phyloP scores from a whole-genome alignment of 2,797 vertebrate genomes.

The Ciconia nigra region DNA sequence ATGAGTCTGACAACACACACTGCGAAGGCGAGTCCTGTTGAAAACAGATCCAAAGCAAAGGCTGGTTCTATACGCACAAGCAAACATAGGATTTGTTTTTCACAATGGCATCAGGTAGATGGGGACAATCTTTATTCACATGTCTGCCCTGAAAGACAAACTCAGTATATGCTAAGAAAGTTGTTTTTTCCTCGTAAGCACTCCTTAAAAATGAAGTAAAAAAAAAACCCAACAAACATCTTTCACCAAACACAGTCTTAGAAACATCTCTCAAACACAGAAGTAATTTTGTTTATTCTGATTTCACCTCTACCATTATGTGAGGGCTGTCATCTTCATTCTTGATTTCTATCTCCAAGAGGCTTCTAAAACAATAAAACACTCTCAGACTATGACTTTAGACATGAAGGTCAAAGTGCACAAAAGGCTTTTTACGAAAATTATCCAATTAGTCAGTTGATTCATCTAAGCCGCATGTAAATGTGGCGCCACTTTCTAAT shows the following conservation, averaged over 20 bases:
- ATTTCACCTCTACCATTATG: neutral
- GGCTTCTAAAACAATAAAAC: neutral
- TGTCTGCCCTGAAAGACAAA: neutral
- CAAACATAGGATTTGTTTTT: neutral
- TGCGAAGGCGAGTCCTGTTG: neutral
- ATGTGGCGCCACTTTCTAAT: neutral
- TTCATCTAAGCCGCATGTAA: neutral
- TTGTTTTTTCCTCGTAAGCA: neutral
- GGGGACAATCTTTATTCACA: neutral
- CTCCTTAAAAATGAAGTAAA: neutral
- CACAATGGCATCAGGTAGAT: neutral
- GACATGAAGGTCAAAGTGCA: neutral
- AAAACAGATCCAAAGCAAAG: neutral
- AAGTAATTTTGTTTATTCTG: neutral
- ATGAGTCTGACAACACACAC: neutral
- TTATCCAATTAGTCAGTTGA: neutral
- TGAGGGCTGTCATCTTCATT: neutral
- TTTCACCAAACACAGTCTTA: neutral
- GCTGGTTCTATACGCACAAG: neutral
- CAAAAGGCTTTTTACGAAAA: neutral
- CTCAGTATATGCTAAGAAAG: neutral
- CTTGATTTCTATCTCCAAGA: constrained; percentile 1
- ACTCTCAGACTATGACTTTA: neutral
- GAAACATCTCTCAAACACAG: neutral
- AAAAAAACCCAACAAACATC: neutral